These are phyloP conservation scores for Tuberolachnus salignus DNA, from an alignment of 2,888 invertebrate species.

Conservation along the genomic window DNA sequence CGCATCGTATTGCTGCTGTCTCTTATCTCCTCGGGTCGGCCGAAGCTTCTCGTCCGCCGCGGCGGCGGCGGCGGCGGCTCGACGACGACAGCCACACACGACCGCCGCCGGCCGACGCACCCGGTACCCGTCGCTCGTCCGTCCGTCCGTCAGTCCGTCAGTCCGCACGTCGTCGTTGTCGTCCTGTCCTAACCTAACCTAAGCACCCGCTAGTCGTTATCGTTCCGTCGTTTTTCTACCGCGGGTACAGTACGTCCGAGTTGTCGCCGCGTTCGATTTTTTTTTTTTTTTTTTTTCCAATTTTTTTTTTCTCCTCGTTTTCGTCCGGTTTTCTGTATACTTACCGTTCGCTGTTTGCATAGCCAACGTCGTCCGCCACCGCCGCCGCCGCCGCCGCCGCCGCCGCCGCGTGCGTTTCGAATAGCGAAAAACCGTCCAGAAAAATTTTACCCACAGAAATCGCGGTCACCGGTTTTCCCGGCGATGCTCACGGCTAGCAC, in stretches of 20 bases:
- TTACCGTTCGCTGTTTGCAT: no score
- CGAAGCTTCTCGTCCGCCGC: neutral
- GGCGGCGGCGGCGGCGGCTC: neutral
- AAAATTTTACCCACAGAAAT: no score
- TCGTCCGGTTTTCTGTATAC: no score
- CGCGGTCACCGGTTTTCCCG: no score
- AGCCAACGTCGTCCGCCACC: no score
- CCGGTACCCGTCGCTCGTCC: neutral
- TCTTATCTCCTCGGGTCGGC: conserved; percentile 4
- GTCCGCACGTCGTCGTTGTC: neutral
- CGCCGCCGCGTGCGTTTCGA: no score
- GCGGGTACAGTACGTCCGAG: neutral
- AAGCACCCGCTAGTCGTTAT: neutral
- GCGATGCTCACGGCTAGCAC: neutral
- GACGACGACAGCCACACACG: neutral
- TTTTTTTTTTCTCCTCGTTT: no score
- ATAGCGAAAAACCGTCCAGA: no score
- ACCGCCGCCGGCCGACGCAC: conserved; percentile 11
- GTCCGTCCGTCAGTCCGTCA: conserved; percentile 10
- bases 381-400: no score
- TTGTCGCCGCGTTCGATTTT: neutral
- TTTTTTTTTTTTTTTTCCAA: no score
- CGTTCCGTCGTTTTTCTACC: no score
- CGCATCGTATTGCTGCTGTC: no score
- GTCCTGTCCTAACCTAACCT: neutral